Conservation (phyloP, 2,888 invertebrate species). For the Habrosyne pyritoides region DNA sequence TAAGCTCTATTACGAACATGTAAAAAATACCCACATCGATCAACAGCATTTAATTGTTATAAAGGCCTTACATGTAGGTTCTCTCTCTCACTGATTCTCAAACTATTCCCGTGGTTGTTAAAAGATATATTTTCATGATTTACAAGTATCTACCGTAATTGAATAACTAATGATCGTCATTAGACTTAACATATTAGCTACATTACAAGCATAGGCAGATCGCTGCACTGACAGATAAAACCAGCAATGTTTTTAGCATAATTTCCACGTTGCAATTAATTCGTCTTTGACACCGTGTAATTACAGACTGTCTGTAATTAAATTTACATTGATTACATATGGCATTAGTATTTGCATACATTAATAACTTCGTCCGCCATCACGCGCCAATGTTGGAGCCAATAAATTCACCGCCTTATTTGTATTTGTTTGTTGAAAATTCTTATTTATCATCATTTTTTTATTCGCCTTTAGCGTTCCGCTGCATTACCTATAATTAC, state of each 20-base stretch:
- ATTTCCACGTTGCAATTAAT: slow-evolving; percentile 47
- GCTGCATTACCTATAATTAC: not conserved
- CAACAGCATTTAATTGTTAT: too few relatives aligned
- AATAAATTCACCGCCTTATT: slow-evolving; percentile 17
- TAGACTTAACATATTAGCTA: too few relatives aligned
- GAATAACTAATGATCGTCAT: too few relatives aligned
- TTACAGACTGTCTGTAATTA: slow-evolving; percentile 50
- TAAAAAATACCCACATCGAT: too few relatives aligned
- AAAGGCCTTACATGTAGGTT: too few relatives aligned
- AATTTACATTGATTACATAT: slow-evolving; percentile 60
- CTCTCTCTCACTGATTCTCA: too few relatives aligned
- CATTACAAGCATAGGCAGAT: too few relatives aligned
- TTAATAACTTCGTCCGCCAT: slow-evolving; percentile 26
- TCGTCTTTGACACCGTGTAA: slow-evolving; percentile 57
- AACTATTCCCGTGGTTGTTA: too few relatives aligned
- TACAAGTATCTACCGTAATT: too few relatives aligned
- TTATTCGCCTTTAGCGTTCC: not conserved
- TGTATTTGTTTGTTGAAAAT: not conserved
- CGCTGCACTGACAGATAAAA: slow-evolving; percentile 5
- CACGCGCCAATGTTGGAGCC: slow-evolving; percentile 17
- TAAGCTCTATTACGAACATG: too few relatives aligned
- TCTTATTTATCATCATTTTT: not conserved
- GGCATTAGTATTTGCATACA: slow-evolving; percentile 48
- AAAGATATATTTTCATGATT: too few relatives aligned
- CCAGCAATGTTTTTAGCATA: slow-evolving; percentile 27